Base-by-base conservation (phyloP, 2,888 invertebrate species). In the Sialis fuliginosa region DNA sequence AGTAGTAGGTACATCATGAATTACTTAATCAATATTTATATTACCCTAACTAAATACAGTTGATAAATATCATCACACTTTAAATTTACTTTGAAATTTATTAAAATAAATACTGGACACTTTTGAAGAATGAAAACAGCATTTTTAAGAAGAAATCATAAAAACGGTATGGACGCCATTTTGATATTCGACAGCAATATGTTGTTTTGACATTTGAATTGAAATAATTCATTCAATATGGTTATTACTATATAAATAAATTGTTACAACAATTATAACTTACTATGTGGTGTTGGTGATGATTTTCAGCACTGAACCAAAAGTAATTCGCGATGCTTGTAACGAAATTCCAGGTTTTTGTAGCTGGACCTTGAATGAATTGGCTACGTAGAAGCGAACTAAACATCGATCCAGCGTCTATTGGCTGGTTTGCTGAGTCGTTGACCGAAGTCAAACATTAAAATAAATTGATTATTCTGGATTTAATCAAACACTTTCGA, bases 301-400 rank as follows among this genome's bases (percentile, higher is more conserved):
- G 22, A 22, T 22, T 22, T 22, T 60, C 60, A 48, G 77, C 65
- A 71, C 74, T 76, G 64, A 69, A 72, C 76, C 77, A 77, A 64
- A 76, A 63, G 55, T 67, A 63, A 64, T 71, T 71, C 56, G 74
- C 72, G 57, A 76, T 70, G 66, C 71, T 71, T 57, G 71, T 66
- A 59, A 76, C 63, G 62, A 73, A 75, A 69, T 77, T 75, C 79
- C 77, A 79, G 72, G 78, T 79, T 66, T 74, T 72, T 58, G 72
- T 68, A 60, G 76, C 78, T 63, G 79, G 77, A 66, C 73, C 76
- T 70, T 76, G 76, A 70, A 78, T 68, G 66, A 75, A 67, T 66
- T 71, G 70, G 70, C 72, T 71, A 69, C 69, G 70, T 67, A 74
- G 63, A 67, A 75, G 68, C 68, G 74, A 72, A 67, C 74, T 74